Percentiles rank a stretch among this genome's conserved stretches.
These are phyloP conservation scores for Spinibarbus caldwelli DNA, from an alignment of 2,797 vertebrate species.

Conservation along the genomic window DNA sequence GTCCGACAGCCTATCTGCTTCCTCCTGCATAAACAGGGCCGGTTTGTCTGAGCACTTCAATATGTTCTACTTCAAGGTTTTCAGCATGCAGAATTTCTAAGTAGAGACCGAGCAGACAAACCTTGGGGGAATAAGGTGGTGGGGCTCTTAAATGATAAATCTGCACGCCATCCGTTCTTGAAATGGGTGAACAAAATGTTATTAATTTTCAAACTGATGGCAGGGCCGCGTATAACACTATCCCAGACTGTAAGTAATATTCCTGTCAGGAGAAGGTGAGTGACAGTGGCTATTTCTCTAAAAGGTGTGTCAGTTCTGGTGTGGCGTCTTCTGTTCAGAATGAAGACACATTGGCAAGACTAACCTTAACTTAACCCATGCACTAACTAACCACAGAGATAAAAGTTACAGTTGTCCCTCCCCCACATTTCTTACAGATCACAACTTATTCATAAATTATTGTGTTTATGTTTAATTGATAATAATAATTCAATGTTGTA, in stretches of 20 bases:
- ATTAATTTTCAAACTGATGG: constrained; percentile 80
- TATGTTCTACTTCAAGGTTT: constrained; percentile 79
- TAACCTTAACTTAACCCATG: neutral
- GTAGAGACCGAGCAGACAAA: constrained; percentile 69
- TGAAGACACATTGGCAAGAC: neutral
- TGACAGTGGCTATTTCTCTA: constrained; percentile 65
- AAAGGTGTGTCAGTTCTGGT: neutral
- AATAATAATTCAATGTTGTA: neutral
- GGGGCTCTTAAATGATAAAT: constrained; percentile 77
- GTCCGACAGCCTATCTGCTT: constrained; percentile 81
- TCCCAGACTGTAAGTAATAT: constrained; percentile 78
- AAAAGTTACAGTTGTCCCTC: neutral
- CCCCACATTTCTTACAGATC: neutral
- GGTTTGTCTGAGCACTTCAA: constrained; percentile 73
- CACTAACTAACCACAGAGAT: neutral
- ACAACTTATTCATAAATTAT: neutral
- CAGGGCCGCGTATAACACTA: constrained; percentile 70
- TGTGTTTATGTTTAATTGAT: too few species aligned
- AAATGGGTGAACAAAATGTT: constrained; percentile 79
- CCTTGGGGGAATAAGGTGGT: constrained; percentile 76
- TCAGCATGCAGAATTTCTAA: constrained; percentile 70
- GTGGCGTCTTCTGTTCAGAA: too few species aligned
- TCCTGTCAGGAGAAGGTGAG: constrained; percentile 67
- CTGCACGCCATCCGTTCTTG: constrained; percentile 73
- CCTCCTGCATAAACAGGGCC: constrained; percentile 76